Evolutionary conservation across 2,888 invertebrate genomes (phyloP).

Genomic region (Nomada hirtipes): DNA sequence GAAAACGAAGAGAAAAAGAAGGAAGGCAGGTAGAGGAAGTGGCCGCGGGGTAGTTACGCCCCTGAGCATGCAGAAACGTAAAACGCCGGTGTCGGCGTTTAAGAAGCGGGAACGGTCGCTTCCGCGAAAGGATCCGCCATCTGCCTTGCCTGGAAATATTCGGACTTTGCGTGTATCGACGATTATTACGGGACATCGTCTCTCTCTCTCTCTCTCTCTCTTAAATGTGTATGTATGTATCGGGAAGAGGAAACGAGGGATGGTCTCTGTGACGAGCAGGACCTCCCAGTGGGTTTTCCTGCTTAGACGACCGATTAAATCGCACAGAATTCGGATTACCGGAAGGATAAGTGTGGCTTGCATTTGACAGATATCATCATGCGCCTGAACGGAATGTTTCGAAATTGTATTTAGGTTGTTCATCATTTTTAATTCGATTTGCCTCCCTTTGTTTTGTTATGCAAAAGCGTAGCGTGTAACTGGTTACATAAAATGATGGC

Average conservation of each 20-base stretch:
- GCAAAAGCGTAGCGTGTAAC: background rate
- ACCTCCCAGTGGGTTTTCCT: conserved; percentile 37
- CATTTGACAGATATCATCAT: conserved; percentile 48
- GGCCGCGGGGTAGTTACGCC: conserved; percentile 64
- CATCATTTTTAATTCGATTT: background rate
- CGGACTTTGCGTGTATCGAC: conserved; percentile 56
- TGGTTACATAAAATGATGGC: background rate
- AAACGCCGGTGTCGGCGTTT: conserved; percentile 48
- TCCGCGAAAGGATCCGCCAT: conserved; percentile 70
- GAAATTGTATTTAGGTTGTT: background rate
- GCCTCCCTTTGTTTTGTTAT: background rate
- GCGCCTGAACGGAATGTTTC: background rate
- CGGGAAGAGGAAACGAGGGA: background rate
- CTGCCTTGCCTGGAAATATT: conserved; percentile 65
- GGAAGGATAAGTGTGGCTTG: conserved; percentile 39
- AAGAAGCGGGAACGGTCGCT: conserved; percentile 68
- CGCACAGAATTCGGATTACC: conserved; percentile 1
- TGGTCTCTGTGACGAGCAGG: conserved; percentile 7
- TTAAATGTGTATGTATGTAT: conserved; percentile 10
- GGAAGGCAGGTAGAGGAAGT: conserved; percentile 33
- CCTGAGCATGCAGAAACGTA: conserved; percentile 65
- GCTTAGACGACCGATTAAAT: conserved; percentile 40
- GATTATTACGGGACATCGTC: conserved; percentile 51
- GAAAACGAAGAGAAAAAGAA: conserved; percentile 5
- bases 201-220: background rate